These are phyloP conservation scores for Spodoptera frugiperda DNA, from an alignment of 1,140 invertebrate genomes.

Conservation along the genomic window DNA sequence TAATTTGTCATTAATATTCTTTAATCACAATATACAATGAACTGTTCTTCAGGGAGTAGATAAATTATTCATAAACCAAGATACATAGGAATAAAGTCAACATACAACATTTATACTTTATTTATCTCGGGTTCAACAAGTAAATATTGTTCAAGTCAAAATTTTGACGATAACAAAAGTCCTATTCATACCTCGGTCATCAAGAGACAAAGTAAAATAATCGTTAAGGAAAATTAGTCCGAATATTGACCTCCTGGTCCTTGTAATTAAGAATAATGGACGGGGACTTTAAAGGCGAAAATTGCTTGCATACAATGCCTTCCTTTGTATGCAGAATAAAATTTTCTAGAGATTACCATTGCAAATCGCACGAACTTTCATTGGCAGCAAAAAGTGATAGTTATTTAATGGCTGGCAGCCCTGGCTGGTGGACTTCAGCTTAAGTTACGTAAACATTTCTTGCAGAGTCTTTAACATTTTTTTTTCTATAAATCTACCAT, in stretches of 20 bases:
- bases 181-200: neutral
- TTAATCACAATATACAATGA: conserved; percentile 12
- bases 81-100: conserved; percentile 12
- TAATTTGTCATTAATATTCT: conserved; percentile 37
- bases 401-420: conserved; percentile 28
- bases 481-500: conserved; percentile 4
- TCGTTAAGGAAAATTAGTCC: neutral
- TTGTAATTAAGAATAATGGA: conserved; percentile 26
- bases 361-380: conserved; percentile 36
- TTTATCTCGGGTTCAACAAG: neutral
- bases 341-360: conserved; percentile 42
- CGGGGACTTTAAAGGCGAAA: conserved; percentile 18
- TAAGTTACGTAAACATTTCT: conserved; percentile 20
- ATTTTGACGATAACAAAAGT: neutral
- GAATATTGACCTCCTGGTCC: conserved; percentile 14
- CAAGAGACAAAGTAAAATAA: conserved; percentile 13
- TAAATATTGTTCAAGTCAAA: neutral
- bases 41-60: neutral
- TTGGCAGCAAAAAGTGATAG: conserved; percentile 39
- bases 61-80: conserved; percentile 8
- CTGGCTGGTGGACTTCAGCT: conserved; percentile 11
- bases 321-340: conserved; percentile 25
- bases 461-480: neutral
- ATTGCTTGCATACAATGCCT: conserved; percentile 8
- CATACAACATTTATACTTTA: neutral